Conservation (phyloP, 2,888 invertebrate species). For the Drosophila hawaiiensis region DNA sequence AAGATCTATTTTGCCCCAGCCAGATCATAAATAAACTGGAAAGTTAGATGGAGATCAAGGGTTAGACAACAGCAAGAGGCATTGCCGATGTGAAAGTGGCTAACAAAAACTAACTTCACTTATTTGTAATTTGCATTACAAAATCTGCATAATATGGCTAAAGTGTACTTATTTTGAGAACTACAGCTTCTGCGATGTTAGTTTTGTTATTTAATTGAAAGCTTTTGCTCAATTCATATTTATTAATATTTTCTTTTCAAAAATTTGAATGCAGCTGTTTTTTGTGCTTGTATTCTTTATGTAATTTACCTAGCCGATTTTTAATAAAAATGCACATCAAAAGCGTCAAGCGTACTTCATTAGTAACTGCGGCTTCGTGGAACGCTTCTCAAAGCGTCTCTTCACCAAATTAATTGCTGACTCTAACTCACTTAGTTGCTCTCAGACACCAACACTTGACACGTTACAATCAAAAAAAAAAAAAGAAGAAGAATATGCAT, state of each 20-base stretch:
- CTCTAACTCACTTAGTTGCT: conserved; percentile 21
- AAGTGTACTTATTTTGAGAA: neutral
- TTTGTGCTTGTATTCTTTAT: conserved; percentile 47
- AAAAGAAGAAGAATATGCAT: conserved; percentile 24
- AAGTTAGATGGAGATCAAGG: conserved; percentile 27
- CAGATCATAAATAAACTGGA: conserved; percentile 39
- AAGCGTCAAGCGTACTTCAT: conserved; percentile 28
- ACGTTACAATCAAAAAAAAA: conserved; percentile 37
- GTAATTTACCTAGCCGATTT: conserved; percentile 46
- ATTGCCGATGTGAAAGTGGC: conserved; percentile 17
- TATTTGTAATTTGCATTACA: neutral
- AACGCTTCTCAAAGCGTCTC: conserved; percentile 55
- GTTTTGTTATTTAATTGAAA: neutral
- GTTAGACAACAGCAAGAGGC: conserved; percentile 15
- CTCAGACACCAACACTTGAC: conserved; percentile 58
- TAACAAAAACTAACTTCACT: neutral
- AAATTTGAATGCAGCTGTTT: conserved; percentile 32
- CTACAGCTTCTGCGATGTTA: neutral
- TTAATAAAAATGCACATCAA: conserved; percentile 67
- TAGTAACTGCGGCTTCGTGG: conserved; percentile 47
- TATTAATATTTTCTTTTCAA: neutral
- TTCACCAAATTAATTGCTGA: conserved; percentile 72
- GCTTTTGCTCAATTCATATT: neutral
- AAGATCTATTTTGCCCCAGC: conserved; percentile 30
- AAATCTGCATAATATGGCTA: neutral